Conservation (phyloP, 2,888 invertebrate species). For the Cepaea hortensis region DNA sequence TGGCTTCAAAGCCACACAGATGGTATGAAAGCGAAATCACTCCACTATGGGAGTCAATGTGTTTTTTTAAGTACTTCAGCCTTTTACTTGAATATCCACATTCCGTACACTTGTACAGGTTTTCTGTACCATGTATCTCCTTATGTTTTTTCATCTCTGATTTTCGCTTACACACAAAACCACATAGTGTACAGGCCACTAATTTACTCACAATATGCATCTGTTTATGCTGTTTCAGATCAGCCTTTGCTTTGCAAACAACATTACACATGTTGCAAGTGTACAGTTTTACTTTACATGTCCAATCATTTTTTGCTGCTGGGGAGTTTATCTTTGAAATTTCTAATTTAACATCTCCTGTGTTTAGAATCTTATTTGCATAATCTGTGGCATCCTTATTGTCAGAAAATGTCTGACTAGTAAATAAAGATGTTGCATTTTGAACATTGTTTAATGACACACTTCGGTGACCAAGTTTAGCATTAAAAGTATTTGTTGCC, state of each 20-base stretch:
- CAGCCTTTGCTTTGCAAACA: conserved; percentile 9
- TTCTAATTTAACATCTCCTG: neutral
- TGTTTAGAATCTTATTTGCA: neutral
- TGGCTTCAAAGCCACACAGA: conserved; percentile 25
- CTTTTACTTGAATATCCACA: conserved; percentile 37
- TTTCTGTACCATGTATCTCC: conserved; percentile 24
- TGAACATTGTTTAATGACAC: conserved; percentile 33
- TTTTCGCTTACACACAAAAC: conserved; percentile 28
- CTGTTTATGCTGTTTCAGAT: conserved; percentile 22
- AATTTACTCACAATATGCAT: neutral
- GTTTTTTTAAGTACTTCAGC: conserved; percentile 32
- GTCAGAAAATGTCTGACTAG: conserved; percentile 18
- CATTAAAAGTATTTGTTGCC: neutral
- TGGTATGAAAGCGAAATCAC: conserved; percentile 18
- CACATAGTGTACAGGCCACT: conserved; percentile 18
- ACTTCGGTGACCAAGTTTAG: conserved; percentile 9
- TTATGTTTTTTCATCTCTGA: conserved; percentile 39
- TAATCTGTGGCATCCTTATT: neutral
- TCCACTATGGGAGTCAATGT: conserved; percentile 25
- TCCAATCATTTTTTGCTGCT: neutral
- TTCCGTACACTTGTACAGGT: conserved; percentile 14
- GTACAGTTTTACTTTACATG: neutral
- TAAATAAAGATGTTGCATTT: neutral
- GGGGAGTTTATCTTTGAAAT: neutral
- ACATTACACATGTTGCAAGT: conserved; percentile 15